These are phyloP conservation scores for Drymodes brunneopygia DNA, from an alignment of 2,113 vertebrate genomes.

Conservation along the genomic window DNA sequence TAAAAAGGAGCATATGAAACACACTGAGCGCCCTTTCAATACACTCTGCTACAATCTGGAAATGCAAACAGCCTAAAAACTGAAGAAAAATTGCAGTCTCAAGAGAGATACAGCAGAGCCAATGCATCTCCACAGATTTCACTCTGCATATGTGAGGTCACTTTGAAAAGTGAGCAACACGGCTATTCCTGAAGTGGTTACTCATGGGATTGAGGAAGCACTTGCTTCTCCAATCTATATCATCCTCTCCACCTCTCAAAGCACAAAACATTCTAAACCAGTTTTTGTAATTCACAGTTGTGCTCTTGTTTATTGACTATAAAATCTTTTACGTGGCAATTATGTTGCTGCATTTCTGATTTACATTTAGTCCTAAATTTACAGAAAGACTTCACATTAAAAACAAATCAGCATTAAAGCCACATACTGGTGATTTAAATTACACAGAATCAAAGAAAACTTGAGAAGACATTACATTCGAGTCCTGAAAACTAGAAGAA, in stretches of 20 bases:
- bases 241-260: not conserved
- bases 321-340: not conserved
- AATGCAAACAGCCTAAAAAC: not conserved
- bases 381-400: constrained; percentile 19
- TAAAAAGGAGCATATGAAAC: rapidly evolving
- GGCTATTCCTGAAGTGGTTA: not conserved
- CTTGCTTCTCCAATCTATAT: not conserved
- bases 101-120: not conserved
- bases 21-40: not conserved
- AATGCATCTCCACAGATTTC: not conserved
- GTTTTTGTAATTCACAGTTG: not conserved
- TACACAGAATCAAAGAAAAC: not conserved
- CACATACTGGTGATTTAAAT: not conserved
- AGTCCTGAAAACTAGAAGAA: constrained; percentile 22
- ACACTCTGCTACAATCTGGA: not conserved
- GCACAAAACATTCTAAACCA: not conserved
- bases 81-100: not conserved
- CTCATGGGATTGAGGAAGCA: not conserved
- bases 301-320: not conserved
- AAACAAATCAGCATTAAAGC: constrained; percentile 34
- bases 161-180: not conserved
- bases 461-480: constrained; percentile 27
- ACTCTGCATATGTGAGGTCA: not conserved
- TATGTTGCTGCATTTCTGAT: not conserved
- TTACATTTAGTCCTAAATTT: constrained; percentile 39